Evolutionary conservation across 1,140 invertebrate genomes (phyloP).

Genomic region (Gonatopus flavifemur): DNA sequence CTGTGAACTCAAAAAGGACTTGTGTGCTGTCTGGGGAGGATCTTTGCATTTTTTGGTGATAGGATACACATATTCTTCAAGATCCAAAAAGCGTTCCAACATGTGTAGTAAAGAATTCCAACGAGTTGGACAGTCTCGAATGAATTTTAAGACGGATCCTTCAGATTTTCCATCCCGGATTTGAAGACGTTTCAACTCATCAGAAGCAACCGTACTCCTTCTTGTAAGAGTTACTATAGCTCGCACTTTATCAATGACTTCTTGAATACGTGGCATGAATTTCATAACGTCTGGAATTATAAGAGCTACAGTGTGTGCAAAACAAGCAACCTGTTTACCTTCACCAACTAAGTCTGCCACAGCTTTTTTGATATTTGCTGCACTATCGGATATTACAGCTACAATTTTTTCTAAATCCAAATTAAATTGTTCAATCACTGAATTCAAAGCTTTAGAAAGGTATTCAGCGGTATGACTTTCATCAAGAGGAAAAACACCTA

Average conservation of each 20-base stretch:
- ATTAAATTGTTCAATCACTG: conserved; percentile 2
- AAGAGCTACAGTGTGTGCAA: conserved; percentile 10
- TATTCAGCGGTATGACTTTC: conserved; percentile 16
- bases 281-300: conserved; percentile 7
- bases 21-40: too few relatives aligned
- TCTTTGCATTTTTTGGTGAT: conserved; percentile 37
- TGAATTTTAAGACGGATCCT: conserved; percentile 23
- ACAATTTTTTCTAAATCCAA: conserved; percentile 3
- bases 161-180: conserved; percentile 18
- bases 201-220: conserved; percentile 11
- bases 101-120: conserved; percentile 45
- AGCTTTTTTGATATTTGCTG: conserved; percentile 8
- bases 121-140: conserved; percentile 34
- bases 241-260: too few relatives aligned
- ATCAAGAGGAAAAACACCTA: conserved; percentile 14
- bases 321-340: conserved; percentile 6
- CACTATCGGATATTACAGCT: conserved; percentile 4
- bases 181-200: conserved; percentile 20
- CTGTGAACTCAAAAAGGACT: too few relatives aligned
- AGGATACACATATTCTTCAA: conserved; percentile 34
- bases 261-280: background rate
- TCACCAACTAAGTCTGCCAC: conserved; percentile 1
- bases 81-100: conserved; percentile 33
- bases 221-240: conserved; percentile 16
- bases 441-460: conserved; percentile 3